phyloP scores from a whole-genome alignment of 2,888 invertebrate species.

The Dasysyrphus tricinctus region DNA sequence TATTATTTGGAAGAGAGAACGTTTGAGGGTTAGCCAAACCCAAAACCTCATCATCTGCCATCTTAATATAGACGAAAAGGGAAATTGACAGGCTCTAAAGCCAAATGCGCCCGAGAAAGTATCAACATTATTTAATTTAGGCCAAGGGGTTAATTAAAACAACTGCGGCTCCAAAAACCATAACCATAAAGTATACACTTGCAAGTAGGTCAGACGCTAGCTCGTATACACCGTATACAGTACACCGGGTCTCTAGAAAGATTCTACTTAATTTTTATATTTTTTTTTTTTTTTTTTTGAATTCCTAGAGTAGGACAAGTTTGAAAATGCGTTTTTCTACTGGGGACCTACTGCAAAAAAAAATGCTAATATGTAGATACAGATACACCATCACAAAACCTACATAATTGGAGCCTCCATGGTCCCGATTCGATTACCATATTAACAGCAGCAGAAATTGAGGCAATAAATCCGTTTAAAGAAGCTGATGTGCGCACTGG shows the following conservation, averaged over 20 bases:
- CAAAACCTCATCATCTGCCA: neutral
- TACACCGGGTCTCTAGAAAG: slow-evolving; percentile 34
- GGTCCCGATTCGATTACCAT: slow-evolving; percentile 46
- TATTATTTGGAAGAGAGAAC: slow-evolving; percentile 6
- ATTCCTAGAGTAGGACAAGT: slow-evolving; percentile 12
- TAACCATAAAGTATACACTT: slow-evolving; percentile 71
- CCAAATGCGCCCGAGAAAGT: slow-evolving; percentile 52
- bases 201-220: slow-evolving; percentile 71
- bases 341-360: neutral
- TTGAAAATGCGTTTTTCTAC: slow-evolving; percentile 23
- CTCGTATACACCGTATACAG: neutral
- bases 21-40: slow-evolving; percentile 5
- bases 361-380: neutral
- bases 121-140: slow-evolving; percentile 73
- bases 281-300: neutral
- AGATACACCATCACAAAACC: neutral
- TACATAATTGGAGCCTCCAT: slow-evolving; percentile 15
- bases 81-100: slow-evolving; percentile 33
- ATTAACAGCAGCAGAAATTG: slow-evolving; percentile 41
- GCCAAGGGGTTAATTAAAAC: slow-evolving; percentile 75
- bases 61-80: neutral
- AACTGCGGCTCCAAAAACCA: slow-evolving; percentile 73
- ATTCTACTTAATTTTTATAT: slow-evolving; percentile 34
- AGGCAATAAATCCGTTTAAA: slow-evolving; percentile 58
- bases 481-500: slow-evolving; percentile 32